These are phyloP conservation scores for Steromphala cineraria DNA, from an alignment of 2,888 invertebrate species.

Conservation along the genomic window DNA sequence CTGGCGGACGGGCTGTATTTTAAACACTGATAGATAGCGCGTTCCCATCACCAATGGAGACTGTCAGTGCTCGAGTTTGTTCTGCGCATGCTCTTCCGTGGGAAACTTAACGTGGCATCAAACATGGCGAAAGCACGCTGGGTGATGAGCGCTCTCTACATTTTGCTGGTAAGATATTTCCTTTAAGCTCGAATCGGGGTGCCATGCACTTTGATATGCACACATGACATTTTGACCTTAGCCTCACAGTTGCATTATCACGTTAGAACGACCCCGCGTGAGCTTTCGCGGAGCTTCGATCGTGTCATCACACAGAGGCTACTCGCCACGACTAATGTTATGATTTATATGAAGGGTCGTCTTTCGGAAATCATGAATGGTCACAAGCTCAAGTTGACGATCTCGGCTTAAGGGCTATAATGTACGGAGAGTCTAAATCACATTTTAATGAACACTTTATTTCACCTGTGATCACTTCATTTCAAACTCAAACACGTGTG, in stretches of 20 bases:
- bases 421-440: no score
- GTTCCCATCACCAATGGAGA: slow-evolving; percentile 1
- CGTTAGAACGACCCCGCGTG: background rate
- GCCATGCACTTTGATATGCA: background rate
- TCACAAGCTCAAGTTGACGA: no score
- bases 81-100: background rate
- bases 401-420: no score
- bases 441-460: no score
- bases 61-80: background rate
- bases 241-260: background rate
- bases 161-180: background rate
- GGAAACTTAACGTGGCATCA: slow-evolving; percentile 2
- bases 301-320: background rate
- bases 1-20: no score
- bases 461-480: no score
- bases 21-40: background rate
- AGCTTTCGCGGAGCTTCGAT: background rate
- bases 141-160: background rate
- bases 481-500: no score
- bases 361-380: no score
- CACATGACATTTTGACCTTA: background rate
- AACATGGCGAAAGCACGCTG: slow-evolving; percentile 2
- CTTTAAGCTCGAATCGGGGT: background rate
- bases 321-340: no score
- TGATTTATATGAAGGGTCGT: no score